Evolutionary conservation across 2,797 vertebrate genomes (phyloP).

Genomic region (Platyrinchus mystaceus): DNA sequence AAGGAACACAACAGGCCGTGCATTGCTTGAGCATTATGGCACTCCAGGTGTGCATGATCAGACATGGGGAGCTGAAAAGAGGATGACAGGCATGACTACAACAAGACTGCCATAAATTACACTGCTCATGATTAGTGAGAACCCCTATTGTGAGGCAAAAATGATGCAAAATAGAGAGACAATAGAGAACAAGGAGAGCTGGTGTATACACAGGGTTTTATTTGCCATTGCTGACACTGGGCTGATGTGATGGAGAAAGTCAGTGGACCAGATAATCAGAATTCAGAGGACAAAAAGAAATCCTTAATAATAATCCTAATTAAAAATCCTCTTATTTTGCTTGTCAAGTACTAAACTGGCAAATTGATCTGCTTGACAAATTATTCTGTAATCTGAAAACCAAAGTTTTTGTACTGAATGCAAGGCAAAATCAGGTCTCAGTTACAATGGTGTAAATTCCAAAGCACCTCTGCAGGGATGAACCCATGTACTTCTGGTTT

Average conservation of each 20-base stretch:
- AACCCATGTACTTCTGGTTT: neutral
- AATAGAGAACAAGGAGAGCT: neutral
- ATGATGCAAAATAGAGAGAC: neutral
- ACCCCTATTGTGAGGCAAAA: conserved; percentile 19
- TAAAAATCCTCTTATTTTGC: conserved; percentile 30
- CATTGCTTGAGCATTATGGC: neutral
- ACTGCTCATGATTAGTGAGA: conserved; percentile 30
- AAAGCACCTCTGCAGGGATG: neutral
- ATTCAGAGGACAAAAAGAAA: conserved; percentile 18
- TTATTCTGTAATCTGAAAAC: neutral
- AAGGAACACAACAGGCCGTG: conserved; percentile 1
- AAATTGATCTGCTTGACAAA: neutral
- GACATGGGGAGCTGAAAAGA: neutral
- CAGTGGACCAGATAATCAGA: conserved; percentile 38
- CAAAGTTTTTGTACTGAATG: neutral
- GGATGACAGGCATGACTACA: conserved; percentile 15
- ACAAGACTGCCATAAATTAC: conserved; percentile 34
- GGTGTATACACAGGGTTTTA: neutral
- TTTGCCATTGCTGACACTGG: neutral
- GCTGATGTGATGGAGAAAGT: conserved; percentile 16
- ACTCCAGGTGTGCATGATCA: conserved; percentile 29
- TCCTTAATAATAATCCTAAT: conserved; percentile 23
- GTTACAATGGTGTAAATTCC: neutral
- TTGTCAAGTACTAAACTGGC: neutral
- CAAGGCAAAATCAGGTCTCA: neutral